A percentile compares a stretch with the other conserved stretches of the same genome.
Conservation (phyloP, 2,888 invertebrate species). For the Sthenelais limicola region DNA sequence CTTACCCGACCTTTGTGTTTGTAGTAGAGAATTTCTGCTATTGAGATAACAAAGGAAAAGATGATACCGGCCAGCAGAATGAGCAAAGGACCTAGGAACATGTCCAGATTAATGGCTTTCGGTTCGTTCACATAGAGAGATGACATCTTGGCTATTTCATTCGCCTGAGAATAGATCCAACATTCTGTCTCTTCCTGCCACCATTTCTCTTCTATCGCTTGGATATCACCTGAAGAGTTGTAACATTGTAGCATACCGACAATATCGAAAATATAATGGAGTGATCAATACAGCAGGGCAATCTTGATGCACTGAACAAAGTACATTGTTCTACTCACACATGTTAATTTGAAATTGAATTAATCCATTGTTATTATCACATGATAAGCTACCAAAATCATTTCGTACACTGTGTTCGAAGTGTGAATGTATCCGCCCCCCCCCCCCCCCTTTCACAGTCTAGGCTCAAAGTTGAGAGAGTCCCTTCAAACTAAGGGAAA, state of each 20-base stretch:
- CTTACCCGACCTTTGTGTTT: conserved; percentile 50
- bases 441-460: no score
- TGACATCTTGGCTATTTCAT: background rate
- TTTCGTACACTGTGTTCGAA: no score
- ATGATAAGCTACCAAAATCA: no score
- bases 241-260: background rate
- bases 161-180: conserved; percentile 46
- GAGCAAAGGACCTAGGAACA: conserved; percentile 48
- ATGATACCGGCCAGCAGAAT: conserved; percentile 46
- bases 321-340: no score
- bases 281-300: no score
- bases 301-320: no score
- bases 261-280: no score
- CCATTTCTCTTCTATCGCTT: conserved; percentile 49
- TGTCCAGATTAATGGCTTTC: conserved; percentile 43
- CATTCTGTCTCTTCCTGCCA: conserved; percentile 44
- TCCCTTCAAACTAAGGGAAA: no score
- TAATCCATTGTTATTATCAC: no score
- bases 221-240: conserved; percentile 42
- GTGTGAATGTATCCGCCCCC: no score
- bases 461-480: no score
- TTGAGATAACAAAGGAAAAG: conserved; percentile 35
- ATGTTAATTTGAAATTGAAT: no score
- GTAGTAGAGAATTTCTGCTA: conserved; percentile 49
- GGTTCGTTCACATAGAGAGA: conserved; percentile 46